These are phyloP conservation scores for Cladopsammia gracilis DNA, from an alignment of 64 coral and sea anemone species.

Conservation along the genomic window DNA sequence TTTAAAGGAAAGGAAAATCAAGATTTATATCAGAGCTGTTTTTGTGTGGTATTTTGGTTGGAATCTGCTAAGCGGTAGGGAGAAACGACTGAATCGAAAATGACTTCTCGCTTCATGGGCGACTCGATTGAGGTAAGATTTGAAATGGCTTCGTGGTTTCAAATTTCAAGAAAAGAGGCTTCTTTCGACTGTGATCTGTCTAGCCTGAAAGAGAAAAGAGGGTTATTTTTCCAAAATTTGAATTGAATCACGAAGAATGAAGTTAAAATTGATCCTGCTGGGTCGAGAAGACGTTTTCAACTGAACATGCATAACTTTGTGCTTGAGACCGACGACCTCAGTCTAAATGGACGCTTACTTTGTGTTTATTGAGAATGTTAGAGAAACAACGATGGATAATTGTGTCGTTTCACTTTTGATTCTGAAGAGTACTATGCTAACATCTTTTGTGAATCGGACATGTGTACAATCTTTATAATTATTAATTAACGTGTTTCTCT, in stretches of 20 bases:
- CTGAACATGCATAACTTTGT: too few species aligned
- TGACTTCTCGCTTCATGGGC: conserved; percentile 76
- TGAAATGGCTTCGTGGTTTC: conserved; percentile 20
- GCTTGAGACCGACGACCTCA: too few species aligned
- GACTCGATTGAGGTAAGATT: conserved; percentile 68
- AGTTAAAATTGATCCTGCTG: background rate
- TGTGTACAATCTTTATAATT: too few species aligned
- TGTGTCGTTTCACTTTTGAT: too few species aligned
- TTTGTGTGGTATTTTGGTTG: background rate
- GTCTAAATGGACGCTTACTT: too few species aligned
- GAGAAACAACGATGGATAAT: too few species aligned
- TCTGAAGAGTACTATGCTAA: too few species aligned
- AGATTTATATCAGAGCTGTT: background rate
- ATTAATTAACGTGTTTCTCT: too few species aligned
- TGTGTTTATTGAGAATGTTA: too few species aligned
- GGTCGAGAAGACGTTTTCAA: too few species aligned
- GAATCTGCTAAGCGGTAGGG: background rate
- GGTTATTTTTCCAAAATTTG: too few species aligned
- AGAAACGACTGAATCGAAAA: conserved; percentile 12
- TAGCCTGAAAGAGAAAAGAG: background rate
- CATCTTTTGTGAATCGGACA: too few species aligned
- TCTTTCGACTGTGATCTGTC: background rate
- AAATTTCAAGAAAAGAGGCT: background rate
- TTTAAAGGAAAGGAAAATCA: background rate
- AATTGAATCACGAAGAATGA: background rate